Base-by-base conservation (phyloP, 2,113 vertebrate species). In the Thamnaconus septentrionalis region DNA sequence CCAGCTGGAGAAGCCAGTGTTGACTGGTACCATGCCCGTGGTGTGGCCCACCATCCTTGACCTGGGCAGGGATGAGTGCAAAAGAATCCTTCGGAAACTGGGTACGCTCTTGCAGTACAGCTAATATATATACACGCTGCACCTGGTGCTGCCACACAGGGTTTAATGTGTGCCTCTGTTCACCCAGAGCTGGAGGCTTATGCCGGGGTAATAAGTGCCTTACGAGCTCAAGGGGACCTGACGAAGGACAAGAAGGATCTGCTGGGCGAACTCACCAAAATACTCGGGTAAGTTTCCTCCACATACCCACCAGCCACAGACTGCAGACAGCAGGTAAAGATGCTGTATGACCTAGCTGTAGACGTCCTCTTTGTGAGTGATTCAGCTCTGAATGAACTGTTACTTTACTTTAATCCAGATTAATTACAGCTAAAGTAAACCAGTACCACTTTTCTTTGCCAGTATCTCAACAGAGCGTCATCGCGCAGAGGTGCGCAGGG, bases 401-500 rank as follows among this genome's bases (percentile, higher is more conserved):
- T 31, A 31, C 18, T 31, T 31, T 31, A 31, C 18, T 31, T 31
- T 31, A 31, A 31, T 31, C 18, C 18, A 31, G 18, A 31, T 31
- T 31, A 31, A 31, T 31, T 31, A 31, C 5, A 5, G 3, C 3
- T 8, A 11, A n/a, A 11, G 48, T 50, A 4, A 4, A 50, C n/a
- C 10, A 50, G 8, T 8, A 11, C 8, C 42, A 8, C 3, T 0
- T 8, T 6, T 0, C 42, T 31, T n/a, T 31, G 4, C 66, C 76
- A 99, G 97, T 66, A 99, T 99, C 88, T 98, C 97, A 55, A 99
- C 97, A 0, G 97, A 99, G 82, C 92, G 97, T 1, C 97, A 99
- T 79, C 96, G 97, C 0, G 97, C 97, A 9, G 97, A 99, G 82
- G 97, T 99, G 64, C 95, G 97, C 78, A 92, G 97, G 81, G 97